Evolutionary conservation across 2,797 vertebrate species (phyloP), one percentile per base, ranked within the genome.

Genomic region (Enoplosus armatus): DNA sequence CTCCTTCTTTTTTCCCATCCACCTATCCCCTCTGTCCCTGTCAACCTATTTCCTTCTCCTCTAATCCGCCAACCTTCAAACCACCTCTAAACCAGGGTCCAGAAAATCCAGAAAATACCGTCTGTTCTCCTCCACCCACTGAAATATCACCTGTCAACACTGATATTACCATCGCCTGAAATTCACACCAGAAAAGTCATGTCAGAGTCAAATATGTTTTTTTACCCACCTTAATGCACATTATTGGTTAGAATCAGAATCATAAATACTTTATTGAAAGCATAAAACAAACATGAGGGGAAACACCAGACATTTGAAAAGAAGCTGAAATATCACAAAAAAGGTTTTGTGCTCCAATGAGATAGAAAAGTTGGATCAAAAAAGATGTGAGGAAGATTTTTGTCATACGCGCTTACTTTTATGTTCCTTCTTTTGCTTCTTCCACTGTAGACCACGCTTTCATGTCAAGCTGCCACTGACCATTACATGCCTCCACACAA

Each of bases 21-120:
- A 70, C 39, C 72, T 51, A 31, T 72, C 77, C 82, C 82, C 29
- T 43, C 79, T 64, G 62, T 77, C 61, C 64, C 85, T 33, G 45
- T 87, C 79, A 83, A 77, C 79, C 77, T 64, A 81, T 83, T 87
- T 84, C 72, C 65, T 71, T 56, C 79, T 72, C 72, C 63, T 85
- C 86, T 83, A 83, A 88, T 85, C 77, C 73, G 5, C 72, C 78
- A 80, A 85, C 87, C 86, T 89, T 83, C 76, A 84, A 81, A 87
- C 65, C 79, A 89, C 87, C 85, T 84, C 66, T 66, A 63, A 60
- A 74, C 61, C 62, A 58, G 65, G 76, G 79, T 85, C 62, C 74
- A 72, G 66, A 82, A n/a, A n/a, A n/a, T n/a, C n/a, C n/a, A n/a
- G n/a, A n/a, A n/a, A 75, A 78, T 69, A 79, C 61, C 72, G 56